Evolutionary conservation across 2,113 vertebrate genomes (phyloP).

Genomic region (Balaenoptera acutorostrata): DNA sequence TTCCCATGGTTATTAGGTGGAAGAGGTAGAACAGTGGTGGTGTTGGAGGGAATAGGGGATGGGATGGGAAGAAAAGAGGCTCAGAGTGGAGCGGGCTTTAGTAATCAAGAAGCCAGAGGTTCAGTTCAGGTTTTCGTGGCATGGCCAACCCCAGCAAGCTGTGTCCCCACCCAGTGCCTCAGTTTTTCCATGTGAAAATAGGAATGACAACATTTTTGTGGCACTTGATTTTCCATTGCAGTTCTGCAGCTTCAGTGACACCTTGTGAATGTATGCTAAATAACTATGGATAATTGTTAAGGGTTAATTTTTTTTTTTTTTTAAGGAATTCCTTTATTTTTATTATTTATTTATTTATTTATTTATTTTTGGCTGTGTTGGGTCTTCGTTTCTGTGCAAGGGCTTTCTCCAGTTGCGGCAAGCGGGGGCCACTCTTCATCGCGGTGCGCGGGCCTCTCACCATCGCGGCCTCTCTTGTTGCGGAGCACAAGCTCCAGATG

Average conservation of each 20-base stretch:
- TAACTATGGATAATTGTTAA: background rate
- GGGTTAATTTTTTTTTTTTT: background rate
- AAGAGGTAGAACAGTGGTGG: background rate
- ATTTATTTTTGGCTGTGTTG: no score
- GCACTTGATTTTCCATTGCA: background rate
- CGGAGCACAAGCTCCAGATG: no score
- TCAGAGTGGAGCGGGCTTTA: background rate
- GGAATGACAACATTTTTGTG: background rate
- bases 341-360: no score
- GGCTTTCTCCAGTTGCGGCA: no score
- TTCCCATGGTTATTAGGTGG: background rate
- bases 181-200: background rate
- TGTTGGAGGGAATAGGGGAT: background rate
- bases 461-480: no score
- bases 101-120: background rate
- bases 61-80: background rate
- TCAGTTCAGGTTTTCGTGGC: background rate
- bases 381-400: no score
- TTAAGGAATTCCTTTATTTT: no score
- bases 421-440: no score
- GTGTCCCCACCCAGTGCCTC: background rate
- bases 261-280: background rate
- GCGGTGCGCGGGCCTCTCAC: no score
- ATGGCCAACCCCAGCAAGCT: background rate
- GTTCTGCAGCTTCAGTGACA: background rate